phyloP scores from a whole-genome alignment of 2,888 invertebrate species.

The Autographa gamma region DNA sequence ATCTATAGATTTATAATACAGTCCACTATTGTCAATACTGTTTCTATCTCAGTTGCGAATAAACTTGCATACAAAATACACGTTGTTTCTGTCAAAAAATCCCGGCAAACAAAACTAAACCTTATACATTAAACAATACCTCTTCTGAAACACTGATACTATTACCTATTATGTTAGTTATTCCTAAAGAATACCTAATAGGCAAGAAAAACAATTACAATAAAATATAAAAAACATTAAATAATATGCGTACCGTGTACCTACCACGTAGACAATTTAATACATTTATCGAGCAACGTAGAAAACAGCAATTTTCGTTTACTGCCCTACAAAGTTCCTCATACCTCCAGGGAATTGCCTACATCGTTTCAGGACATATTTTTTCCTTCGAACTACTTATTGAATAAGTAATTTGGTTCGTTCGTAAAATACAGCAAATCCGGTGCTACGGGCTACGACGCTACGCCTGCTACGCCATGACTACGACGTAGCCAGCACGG shows the following conservation, averaged over 20 bases:
- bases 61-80: too few species aligned
- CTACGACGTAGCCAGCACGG: slow-evolving; percentile 54
- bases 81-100: too few species aligned
- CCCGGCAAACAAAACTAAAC: too few species aligned
- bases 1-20: too few species aligned
- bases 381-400: slow-evolving; percentile 29
- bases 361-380: slow-evolving; percentile 17
- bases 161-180: too few species aligned
- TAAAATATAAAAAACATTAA: neutral
- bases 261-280: neutral
- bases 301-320: slow-evolving; percentile 23
- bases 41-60: too few species aligned
- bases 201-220: neutral
- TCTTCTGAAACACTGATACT: too few species aligned
- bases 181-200: too few species aligned
- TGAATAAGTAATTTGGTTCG: slow-evolving; percentile 45
- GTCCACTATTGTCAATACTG: too few species aligned
- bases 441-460: slow-evolving; percentile 43
- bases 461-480: slow-evolving; percentile 42
- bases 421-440: slow-evolving; percentile 10
- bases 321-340: slow-evolving; percentile 1
- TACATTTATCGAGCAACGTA: neutral
- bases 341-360: slow-evolving; percentile 18
- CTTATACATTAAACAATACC: too few species aligned
- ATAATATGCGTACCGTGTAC: neutral